Conservation (phyloP, 2,888 invertebrate genomes). For the Hirudinaria manillensis region DNA sequence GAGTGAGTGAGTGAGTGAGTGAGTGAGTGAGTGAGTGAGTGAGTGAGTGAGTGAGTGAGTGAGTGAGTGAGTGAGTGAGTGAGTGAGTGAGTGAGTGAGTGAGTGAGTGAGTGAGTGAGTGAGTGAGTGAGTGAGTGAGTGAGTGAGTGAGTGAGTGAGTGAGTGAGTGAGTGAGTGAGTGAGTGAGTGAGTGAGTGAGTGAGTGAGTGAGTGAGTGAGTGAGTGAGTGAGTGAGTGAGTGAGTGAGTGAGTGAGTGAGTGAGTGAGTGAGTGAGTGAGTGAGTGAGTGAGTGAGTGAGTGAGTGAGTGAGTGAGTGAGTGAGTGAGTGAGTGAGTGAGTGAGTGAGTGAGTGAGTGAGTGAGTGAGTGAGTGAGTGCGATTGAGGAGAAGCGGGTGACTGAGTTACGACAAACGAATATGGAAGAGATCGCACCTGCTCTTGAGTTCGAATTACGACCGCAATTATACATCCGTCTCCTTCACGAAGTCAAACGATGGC, state of each 20-base stretch:
- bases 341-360: slow-evolving; percentile 2
- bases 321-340: not conserved
- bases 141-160: not conserved
- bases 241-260: not conserved
- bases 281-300: not conserved
- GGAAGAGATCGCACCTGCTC: too few relatives aligned
- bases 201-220: not conserved
- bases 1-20: slow-evolving; percentile 2
- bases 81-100: slow-evolving; percentile 2
- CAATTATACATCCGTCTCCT: too few relatives aligned
- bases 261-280: not conserved
- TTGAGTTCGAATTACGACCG: too few relatives aligned
- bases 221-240: slow-evolving; percentile 2
- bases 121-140: slow-evolving; percentile 2
- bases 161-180: not conserved
- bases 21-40: not conserved
- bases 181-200: not conserved
- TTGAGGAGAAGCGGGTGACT: not conserved
- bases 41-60: not conserved
- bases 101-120: not conserved
- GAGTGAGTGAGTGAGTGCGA: not conserved
- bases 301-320: slow-evolving; percentile 2
- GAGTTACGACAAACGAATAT: too few relatives aligned
- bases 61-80: not conserved
- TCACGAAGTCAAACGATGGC: too few relatives aligned